A percentile compares a stretch with the other conserved stretches of the same genome.
These are phyloP conservation scores for Halichoeres trimaculatus DNA, from an alignment of 2,113 vertebrate genomes.

Conservation along the genomic window DNA sequence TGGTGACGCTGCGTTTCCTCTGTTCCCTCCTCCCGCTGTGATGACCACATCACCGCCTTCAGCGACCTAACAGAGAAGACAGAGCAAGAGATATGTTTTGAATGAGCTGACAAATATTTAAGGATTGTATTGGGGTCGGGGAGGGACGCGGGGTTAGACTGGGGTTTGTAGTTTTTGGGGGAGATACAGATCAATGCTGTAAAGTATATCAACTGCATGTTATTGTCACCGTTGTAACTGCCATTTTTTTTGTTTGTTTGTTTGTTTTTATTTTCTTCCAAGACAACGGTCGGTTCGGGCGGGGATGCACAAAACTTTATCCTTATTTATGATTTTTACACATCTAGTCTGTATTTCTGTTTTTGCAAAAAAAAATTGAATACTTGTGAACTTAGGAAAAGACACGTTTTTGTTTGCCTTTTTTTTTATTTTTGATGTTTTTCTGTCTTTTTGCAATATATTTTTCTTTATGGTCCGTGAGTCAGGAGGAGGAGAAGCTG, in stretches of 20 bases:
- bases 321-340: constrained; percentile 86
- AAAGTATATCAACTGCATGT: constrained; percentile 84
- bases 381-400: constrained; percentile 74
- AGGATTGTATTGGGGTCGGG: constrained; percentile 79
- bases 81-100: constrained; percentile 71
- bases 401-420: constrained; percentile 74
- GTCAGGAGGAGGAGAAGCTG: constrained; percentile 48
- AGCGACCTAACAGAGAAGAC: constrained; percentile 40
- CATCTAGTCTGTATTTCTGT: constrained; percentile 67
- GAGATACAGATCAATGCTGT: constrained; percentile 80
- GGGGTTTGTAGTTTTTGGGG: constrained; percentile 57
- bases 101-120: constrained; percentile 83
- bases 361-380: constrained; percentile 51
- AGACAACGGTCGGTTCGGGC: constrained; percentile 47
- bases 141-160: constrained; percentile 38
- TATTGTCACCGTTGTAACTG: constrained; percentile 82
- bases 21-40: constrained; percentile 28
- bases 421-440: constrained; percentile 31
- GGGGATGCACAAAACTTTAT: constrained; percentile 77
- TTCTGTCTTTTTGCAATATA: constrained; percentile 68
- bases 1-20: constrained; percentile 34
- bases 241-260: constrained; percentile 74
- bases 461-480: constrained; percentile 58
- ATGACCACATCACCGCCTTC: constrained; percentile 51
- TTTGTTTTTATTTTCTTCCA: constrained; percentile 25